Conservation (phyloP, 2,888 invertebrate genomes). For the Suillia variegata region DNA sequence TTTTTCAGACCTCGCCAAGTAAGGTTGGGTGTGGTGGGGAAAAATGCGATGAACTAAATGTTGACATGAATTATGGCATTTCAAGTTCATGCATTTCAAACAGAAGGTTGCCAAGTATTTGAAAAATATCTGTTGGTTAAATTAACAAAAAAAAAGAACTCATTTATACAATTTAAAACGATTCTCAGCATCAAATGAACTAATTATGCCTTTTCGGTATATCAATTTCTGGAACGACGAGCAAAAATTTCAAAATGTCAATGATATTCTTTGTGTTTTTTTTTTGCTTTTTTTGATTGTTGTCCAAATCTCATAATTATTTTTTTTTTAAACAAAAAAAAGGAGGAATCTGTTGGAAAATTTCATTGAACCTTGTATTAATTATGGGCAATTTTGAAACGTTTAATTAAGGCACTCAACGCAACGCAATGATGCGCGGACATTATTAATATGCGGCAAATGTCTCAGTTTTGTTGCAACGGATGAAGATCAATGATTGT, state of each 20-base stretch:
- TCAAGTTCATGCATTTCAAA: neutral
- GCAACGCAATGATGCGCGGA: constrained; percentile 1
- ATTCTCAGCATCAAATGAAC: constrained; percentile 37
- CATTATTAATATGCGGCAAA: constrained; percentile 52
- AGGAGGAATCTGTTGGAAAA: neutral
- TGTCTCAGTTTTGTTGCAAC: constrained; percentile 28
- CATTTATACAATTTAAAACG: too few relatives aligned
- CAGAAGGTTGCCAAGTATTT: neutral
- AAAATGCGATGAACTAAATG: neutral
- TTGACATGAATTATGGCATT: neutral
- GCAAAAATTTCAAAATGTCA: constrained; percentile 1
- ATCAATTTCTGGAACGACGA: too few relatives aligned
- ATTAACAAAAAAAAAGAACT: too few relatives aligned
- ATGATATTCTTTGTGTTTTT: too few relatives aligned
- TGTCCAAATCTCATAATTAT: constrained; percentile 11
- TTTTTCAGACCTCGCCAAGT: too few relatives aligned
- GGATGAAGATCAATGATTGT: constrained; percentile 16
- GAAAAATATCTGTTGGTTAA: too few relatives aligned
- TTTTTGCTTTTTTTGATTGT: too few relatives aligned
- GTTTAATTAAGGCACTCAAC: constrained; percentile 55
- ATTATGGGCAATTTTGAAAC: constrained; percentile 57
- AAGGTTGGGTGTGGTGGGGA: too few relatives aligned
- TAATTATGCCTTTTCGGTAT: constrained; percentile 37
- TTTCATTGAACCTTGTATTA: constrained; percentile 30
- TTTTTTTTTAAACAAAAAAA: neutral